Evolutionary conservation across 2,113 vertebrate genomes (phyloP).

Genomic region (Parotia lawesii): DNA sequence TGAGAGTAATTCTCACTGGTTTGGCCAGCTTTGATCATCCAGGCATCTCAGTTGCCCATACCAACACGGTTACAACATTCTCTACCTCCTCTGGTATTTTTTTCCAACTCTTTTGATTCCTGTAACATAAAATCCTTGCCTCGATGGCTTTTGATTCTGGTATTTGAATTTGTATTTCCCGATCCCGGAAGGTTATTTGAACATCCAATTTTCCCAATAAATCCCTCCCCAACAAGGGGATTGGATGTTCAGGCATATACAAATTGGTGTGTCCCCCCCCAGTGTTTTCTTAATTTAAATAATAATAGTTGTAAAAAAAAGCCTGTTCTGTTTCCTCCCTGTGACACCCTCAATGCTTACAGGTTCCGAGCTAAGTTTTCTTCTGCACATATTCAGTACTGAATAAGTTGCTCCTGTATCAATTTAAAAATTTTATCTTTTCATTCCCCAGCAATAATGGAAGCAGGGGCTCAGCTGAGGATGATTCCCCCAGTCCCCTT

Average conservation of each 20-base stretch:
- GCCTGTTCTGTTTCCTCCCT: not conserved
- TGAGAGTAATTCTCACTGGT: not conserved
- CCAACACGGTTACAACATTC: not conserved
- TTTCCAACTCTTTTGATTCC: not conserved
- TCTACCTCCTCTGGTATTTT: not conserved
- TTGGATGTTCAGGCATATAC: not conserved
- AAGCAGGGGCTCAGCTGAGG: not conserved
- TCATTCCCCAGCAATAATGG: not conserved
- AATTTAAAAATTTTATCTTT: not conserved
- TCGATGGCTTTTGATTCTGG: not conserved
- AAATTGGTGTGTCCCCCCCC: not conserved
- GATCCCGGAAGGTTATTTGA: not conserved
- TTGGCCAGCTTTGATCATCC: not conserved
- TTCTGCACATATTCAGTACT: not conserved
- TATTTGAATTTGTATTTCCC: not conserved
- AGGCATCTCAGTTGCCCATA: not conserved
- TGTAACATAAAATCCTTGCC: not conserved
- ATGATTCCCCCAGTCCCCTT: not conserved
- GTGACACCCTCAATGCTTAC: not conserved
- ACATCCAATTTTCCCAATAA: not conserved
- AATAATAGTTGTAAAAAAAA: not conserved
- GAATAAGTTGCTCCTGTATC: not conserved
- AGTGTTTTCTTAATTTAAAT: not conserved
- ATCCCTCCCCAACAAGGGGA: not conserved
- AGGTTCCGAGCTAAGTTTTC: not conserved